These are phyloP conservation scores for Meandrina meandrites DNA, from an alignment of 92 coral and sea anemone genomes.

Conservation along the genomic window DNA sequence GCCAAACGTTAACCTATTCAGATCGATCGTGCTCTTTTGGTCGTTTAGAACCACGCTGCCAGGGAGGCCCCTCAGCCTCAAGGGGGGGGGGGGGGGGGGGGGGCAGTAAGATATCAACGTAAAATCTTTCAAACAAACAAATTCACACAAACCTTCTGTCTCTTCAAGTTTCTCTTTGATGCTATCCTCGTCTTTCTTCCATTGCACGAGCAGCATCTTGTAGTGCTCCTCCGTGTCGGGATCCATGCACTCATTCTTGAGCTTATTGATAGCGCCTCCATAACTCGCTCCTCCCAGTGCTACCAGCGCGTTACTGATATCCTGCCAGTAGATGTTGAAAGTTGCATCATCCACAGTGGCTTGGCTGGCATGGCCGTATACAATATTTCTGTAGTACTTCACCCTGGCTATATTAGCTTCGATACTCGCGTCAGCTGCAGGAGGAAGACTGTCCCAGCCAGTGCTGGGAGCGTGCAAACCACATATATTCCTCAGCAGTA, in stretches of 20 bases:
- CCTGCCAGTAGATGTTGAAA: constrained; percentile 9
- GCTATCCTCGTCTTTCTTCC: constrained; percentile 1
- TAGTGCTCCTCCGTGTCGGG: constrained; percentile 17
- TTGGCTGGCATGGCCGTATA: background rate
- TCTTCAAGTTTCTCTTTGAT: background rate
- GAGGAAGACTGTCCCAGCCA: constrained; percentile 8
- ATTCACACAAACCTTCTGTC: too few species aligned
- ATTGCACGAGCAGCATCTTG: constrained; percentile 11
- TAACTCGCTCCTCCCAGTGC: constrained; percentile 12
- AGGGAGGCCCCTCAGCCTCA: too few species aligned
- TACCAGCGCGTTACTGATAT: constrained; percentile 6
- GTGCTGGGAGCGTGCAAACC: background rate
- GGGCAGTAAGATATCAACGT: too few species aligned
- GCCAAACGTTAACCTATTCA: too few species aligned
- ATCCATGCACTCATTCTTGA: constrained; percentile 29
- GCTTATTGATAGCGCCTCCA: constrained; percentile 15
- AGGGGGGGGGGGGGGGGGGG: too few species aligned
- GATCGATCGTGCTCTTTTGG: too few species aligned
- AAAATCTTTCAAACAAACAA: too few species aligned
- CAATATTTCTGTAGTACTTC: constrained; percentile 11
- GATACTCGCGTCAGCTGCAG: background rate
- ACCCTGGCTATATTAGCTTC: constrained; percentile 17
- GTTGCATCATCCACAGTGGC: background rate
- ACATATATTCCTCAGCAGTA: constrained; percentile 9
- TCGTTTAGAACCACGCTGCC: too few species aligned